These are phyloP conservation scores for Anastrepha ludens DNA, from an alignment of 1,140 invertebrate genomes.

Conservation along the genomic window DNA sequence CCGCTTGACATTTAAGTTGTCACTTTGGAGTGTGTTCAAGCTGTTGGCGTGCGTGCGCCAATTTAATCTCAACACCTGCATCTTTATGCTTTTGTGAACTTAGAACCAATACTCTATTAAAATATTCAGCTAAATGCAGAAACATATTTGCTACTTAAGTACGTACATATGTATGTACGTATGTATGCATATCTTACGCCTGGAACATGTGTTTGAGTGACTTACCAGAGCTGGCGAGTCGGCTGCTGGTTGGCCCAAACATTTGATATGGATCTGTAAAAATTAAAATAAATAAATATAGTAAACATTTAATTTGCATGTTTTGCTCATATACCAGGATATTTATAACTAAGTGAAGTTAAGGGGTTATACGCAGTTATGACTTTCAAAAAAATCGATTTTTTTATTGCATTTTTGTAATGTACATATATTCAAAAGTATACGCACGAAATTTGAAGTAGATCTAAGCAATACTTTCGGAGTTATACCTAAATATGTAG, in stretches of 20 bases:
- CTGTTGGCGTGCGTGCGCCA: slow-evolving; percentile 39
- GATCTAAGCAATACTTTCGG: too few species aligned
- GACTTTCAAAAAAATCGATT: too few species aligned
- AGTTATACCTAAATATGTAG: too few species aligned
- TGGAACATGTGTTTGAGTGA: slow-evolving; percentile 14
- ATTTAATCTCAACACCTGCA: slow-evolving; percentile 71
- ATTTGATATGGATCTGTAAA: slow-evolving; percentile 96
- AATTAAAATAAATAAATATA: slow-evolving; percentile 59
- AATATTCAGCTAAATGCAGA: neutral
- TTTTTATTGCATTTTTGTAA: too few species aligned
- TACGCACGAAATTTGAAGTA: too few species aligned
- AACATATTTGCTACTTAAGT: neutral
- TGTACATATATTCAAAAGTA: too few species aligned
- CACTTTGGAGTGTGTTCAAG: slow-evolving; percentile 29
- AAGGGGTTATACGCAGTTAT: too few species aligned
- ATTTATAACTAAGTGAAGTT: too few species aligned
- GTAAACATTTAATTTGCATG: slow-evolving; percentile 17
- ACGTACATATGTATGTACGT: neutral
- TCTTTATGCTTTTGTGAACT: slow-evolving; percentile 72
- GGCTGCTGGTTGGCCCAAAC: slow-evolving; percentile 95
- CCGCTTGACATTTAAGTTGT: slow-evolving; percentile 53
- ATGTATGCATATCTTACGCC: neutral
- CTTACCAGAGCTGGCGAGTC: slow-evolving; percentile 91
- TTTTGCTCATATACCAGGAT: neutral
- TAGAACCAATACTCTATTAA: slow-evolving; percentile 35